These are phyloP conservation scores for Rhorus exstirpatorius DNA, from an alignment of 2,888 invertebrate genomes.

Conservation along the genomic window DNA sequence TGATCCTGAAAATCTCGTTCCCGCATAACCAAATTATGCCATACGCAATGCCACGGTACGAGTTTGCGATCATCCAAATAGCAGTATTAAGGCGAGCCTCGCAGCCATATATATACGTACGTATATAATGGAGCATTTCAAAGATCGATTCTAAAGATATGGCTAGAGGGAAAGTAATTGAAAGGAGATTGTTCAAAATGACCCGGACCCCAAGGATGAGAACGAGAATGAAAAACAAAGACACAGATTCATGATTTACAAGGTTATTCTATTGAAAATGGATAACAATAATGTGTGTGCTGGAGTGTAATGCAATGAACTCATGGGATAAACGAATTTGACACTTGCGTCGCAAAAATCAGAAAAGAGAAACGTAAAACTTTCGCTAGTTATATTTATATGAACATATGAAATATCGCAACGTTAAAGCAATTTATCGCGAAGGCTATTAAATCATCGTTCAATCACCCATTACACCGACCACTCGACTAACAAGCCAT, in stretches of 20 bases:
- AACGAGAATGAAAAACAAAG: not conserved
- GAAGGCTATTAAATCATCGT: slow-evolving; percentile 24
- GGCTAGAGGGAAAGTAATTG: not conserved
- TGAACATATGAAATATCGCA: slow-evolving; percentile 25
- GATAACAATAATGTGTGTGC: too few species aligned
- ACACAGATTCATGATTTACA: not conserved
- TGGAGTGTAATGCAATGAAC: not conserved
- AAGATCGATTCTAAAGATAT: not conserved
- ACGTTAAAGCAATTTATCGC: slow-evolving; percentile 8
- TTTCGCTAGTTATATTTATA: not conserved
- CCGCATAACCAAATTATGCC: slow-evolving; percentile 49
- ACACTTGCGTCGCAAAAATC: not conserved
- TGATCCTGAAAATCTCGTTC: slow-evolving; percentile 50
- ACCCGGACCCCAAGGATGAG: not conserved
- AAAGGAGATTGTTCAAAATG: not conserved
- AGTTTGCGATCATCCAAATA: slow-evolving; percentile 13
- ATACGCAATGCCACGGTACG: slow-evolving; percentile 3
- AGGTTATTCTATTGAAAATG: not conserved
- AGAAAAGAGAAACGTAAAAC: not conserved
- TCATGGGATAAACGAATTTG: not conserved
- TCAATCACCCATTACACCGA: slow-evolving; percentile 12
- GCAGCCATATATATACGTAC: not conserved
- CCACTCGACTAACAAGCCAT: slow-evolving; percentile 26
- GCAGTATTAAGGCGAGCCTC: slow-evolving; percentile 2
- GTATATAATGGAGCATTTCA: not conserved